Percentiles rank a stretch among this genome's conserved stretches.
Evolutionary conservation across 2,888 invertebrate genomes (phyloP).

Genomic region (Trichacis sp.): DNA sequence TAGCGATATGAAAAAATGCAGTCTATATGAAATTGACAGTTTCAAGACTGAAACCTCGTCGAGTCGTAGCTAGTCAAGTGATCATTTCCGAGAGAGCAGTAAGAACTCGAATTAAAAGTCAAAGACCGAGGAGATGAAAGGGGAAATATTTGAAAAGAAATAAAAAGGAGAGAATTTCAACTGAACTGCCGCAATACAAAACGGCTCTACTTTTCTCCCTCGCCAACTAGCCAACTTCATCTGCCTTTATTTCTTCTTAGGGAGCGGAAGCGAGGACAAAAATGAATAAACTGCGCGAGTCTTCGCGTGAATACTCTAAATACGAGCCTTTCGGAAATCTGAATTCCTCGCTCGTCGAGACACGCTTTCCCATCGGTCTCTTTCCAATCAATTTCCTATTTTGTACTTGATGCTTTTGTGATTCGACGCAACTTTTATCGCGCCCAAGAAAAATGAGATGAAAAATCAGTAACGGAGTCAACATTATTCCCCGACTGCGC

Average conservation of each 20-base stretch:
- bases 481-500: neutral
- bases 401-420: neutral
- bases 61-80: too few species aligned
- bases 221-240: slow-evolving; percentile 7
- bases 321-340: neutral
- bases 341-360: neutral
- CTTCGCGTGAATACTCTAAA: neutral
- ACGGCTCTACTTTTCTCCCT: slow-evolving; percentile 2
- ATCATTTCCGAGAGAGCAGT: neutral
- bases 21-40: too few species aligned
- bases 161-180: neutral
- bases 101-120: neutral
- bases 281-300: neutral
- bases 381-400: neutral
- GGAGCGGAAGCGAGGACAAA: neutral
- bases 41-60: too few species aligned
- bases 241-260: slow-evolving; percentile 1
- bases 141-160: neutral
- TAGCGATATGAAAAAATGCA: too few species aligned
- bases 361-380: neutral
- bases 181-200: neutral
- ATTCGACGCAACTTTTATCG: neutral
- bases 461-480: neutral
- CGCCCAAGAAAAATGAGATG: neutral
- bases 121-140: neutral